phyloP scores from a whole-genome alignment of 2,113 vertebrate species.

The Plecotus auritus region DNA sequence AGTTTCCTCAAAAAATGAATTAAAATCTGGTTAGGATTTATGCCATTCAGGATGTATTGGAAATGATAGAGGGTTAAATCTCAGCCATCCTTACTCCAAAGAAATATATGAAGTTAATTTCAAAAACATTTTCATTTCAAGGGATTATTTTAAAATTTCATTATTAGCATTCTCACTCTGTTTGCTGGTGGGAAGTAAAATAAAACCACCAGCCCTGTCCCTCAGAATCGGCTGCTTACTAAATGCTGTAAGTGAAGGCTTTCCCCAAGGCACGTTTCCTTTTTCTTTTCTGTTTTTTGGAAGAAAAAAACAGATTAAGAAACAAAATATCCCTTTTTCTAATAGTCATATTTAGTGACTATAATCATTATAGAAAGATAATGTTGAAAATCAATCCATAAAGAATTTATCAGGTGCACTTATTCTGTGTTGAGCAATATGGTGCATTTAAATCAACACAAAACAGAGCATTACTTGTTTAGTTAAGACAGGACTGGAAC shows the following conservation, averaged over 20 bases:
- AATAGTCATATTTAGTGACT: not conserved
- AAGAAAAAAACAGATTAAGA: not conserved
- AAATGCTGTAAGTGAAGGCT: not conserved
- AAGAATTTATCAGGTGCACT: not conserved
- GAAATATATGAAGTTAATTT: not conserved
- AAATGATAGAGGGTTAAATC: conserved; percentile 17
- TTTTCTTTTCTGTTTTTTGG: not conserved
- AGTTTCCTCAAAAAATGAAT: conserved; percentile 6
- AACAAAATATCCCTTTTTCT: not conserved
- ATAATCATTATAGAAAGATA: not conserved
- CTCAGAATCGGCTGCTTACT: not conserved
- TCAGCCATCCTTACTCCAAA: conserved; percentile 5
- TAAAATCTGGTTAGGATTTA: conserved; percentile 31
- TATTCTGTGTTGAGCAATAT: not conserved
- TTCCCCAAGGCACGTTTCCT: not conserved
- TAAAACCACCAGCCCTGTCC: not conserved
- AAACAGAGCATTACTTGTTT: not conserved
- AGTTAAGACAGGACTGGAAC: not conserved
- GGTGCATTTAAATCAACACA: not conserved
- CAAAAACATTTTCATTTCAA: conserved; percentile 40
- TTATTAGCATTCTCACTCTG: not conserved
- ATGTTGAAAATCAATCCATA: not conserved
- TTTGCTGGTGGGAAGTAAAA: not conserved
- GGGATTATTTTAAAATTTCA: not conserved
- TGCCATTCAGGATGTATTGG: not conserved